Evolutionary conservation across 1,140 invertebrate species (phyloP), one percentile per base, ranked within the genome.

Genomic region (Pogonus chalceus): DNA sequence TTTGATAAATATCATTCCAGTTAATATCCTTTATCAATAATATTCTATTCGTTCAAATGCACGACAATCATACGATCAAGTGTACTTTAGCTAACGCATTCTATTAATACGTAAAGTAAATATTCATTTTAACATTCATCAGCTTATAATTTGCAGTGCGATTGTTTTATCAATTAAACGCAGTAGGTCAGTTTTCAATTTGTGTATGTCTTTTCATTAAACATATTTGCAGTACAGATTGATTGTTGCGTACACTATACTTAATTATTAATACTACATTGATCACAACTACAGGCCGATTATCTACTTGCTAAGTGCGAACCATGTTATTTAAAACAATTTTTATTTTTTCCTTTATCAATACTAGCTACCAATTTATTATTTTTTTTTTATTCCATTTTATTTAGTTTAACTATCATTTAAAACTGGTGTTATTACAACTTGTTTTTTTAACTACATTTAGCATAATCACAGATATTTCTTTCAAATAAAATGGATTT

Each of bases 211-310:
- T 4, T 53, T 47, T 47, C 23, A 35, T 54, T 26, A 43, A 39
- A 51, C 23, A 51, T 55, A 18, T 55, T 51, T 51, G 23, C 49
- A 55, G 49, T 31, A 51, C 31, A 35, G 14, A 51, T 35, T 51
- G 23, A 51, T 49, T 43, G 49, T 55, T 66, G 65, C 65, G 65
- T 65, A 68, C 65, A 66, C 60, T 59, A 68, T 64, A 66, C 63
- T 37, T 50, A 20, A 52, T 51, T 23, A 10, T 37, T 16, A n/a
- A 26, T 54, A 14, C 31, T 51, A 53, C 52, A 52, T 56, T 56
- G 31, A 24, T 52, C 43, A 58, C 53, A 58, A 54, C 49, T 56
- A 58, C 60, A 58, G 56, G 60, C 60, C 61, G 55, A 55, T 58
- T 53, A 58, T 62, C 61, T 61, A 62, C 59, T 61, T 62, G 60